phyloP scores from a whole-genome alignment of 2,888 invertebrate species.

The Agrotis clavis region DNA sequence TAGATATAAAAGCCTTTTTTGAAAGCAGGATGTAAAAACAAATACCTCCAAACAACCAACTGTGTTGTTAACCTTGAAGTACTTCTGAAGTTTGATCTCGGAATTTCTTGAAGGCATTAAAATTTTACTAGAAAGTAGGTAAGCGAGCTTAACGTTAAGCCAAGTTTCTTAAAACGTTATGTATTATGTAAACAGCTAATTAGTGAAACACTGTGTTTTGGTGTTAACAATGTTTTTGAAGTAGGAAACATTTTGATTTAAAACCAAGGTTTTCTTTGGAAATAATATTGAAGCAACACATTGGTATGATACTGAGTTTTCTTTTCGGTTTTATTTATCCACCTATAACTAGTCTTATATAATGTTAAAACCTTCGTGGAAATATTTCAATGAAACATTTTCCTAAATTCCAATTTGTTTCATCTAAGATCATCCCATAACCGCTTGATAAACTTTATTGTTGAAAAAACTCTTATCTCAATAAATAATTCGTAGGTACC shows the following conservation, averaged over 20 bases:
- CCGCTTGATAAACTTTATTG: no score
- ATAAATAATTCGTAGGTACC: neutral
- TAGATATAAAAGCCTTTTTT: neutral
- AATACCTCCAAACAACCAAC: neutral
- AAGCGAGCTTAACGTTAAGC: neutral
- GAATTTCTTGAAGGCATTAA: neutral
- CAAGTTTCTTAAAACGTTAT: neutral
- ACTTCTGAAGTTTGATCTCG: neutral
- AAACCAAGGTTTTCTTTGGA: neutral
- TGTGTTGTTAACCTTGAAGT: neutral
- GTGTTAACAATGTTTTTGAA: neutral
- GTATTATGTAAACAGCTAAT: conserved; percentile 1
- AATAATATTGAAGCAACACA: neutral
- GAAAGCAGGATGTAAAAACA: neutral
- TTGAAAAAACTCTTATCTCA: no score
- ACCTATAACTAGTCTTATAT: no score
- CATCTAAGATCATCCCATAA: no score
- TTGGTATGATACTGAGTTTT: no score
- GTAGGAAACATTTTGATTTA: no score
- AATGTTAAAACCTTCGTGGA: no score
- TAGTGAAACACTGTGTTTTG: neutral
- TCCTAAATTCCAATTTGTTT: no score
- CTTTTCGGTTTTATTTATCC: no score
- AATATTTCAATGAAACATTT: no score
- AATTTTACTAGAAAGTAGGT: neutral